Conservation (phyloP, 2,888 invertebrate genomes). For the Sylvicola cinctus region DNA sequence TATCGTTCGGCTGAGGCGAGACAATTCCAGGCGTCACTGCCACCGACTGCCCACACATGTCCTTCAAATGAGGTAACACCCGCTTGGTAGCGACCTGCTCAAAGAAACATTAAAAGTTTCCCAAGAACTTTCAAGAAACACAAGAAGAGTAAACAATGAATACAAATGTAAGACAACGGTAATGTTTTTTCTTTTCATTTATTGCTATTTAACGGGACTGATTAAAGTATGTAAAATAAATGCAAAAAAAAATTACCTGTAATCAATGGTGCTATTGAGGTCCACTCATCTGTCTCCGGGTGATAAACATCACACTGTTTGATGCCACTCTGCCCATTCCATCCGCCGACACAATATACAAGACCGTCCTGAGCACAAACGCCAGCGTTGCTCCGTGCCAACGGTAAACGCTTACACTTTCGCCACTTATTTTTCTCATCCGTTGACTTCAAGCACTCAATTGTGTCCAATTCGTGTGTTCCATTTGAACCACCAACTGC, state of each 20-base stretch:
- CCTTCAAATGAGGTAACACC: conserved; percentile 47
- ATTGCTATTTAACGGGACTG: no score
- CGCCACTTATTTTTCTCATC: conserved; percentile 28
- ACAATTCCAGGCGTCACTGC: conserved; percentile 79
- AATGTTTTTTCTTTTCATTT: no score
- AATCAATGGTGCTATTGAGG: conserved; percentile 42
- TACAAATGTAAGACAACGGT: no score
- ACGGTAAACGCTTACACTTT: conserved; percentile 30
- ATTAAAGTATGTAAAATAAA: neutral
- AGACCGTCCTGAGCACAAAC: conserved; percentile 40
- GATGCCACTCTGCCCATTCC: conserved; percentile 47
- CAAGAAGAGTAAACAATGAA: neutral
- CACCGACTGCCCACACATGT: conserved; percentile 59
- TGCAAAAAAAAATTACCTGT: conserved; percentile 27
- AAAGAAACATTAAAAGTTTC: conserved; percentile 3
- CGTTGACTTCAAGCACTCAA: conserved; percentile 32
- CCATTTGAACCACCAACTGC: conserved; percentile 73
- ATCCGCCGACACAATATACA: conserved; percentile 62
- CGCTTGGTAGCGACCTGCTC: conserved; percentile 49
- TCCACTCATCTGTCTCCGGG: conserved; percentile 41
- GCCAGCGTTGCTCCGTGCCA: conserved; percentile 48
- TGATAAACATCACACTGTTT: conserved; percentile 53
- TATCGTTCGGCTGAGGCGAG: conserved; percentile 46
- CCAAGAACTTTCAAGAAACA: neutral
- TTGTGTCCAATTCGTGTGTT: conserved; percentile 52